Percentiles rank a stretch among this genome's conserved stretches.
Conservation (phyloP, 2,797 vertebrate species). For the Triplophysa bombifrons region DNA sequence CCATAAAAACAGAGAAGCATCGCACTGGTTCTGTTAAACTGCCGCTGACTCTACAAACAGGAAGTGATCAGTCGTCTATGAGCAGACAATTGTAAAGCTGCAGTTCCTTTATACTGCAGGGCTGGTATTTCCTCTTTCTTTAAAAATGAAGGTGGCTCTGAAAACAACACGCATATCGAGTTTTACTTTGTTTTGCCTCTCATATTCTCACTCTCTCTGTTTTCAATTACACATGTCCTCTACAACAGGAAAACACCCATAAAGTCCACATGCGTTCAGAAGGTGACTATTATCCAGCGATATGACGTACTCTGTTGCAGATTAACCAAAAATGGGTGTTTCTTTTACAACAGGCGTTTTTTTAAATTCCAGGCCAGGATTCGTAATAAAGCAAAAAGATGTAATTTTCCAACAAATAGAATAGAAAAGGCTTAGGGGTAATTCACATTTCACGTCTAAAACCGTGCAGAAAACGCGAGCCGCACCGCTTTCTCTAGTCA, state of each 20-base stretch:
- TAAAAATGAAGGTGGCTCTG: conserved; percentile 31
- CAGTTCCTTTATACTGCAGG: conserved; percentile 37
- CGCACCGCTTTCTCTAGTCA: too few relatives aligned
- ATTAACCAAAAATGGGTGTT: neutral
- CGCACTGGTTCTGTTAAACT: neutral
- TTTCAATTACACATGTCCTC: conserved; percentile 44
- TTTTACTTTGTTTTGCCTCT: neutral
- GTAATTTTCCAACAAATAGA: too few relatives aligned
- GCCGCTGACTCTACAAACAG: conserved; percentile 38
- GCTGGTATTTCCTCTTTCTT: conserved; percentile 53
- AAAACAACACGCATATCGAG: conserved; percentile 1
- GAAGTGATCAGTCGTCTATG: conserved; percentile 36
- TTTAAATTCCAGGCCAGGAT: neutral
- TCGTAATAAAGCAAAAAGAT: neutral
- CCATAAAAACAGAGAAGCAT: conserved; percentile 37
- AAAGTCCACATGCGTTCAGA: neutral
- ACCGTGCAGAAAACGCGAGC: too few relatives aligned
- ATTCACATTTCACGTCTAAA: too few relatives aligned
- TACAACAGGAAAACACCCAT: conserved; percentile 44
- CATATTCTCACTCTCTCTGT: conserved; percentile 15
- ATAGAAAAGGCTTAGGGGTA: too few relatives aligned
- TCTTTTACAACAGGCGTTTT: neutral
- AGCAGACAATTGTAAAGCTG: conserved; percentile 53
- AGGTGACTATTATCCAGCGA: neutral
- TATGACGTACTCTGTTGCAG: conserved; percentile 10